Evolutionary conservation across 2,113 vertebrate genomes (phyloP).

Genomic region (Xiphophorus hellerii): DNA sequence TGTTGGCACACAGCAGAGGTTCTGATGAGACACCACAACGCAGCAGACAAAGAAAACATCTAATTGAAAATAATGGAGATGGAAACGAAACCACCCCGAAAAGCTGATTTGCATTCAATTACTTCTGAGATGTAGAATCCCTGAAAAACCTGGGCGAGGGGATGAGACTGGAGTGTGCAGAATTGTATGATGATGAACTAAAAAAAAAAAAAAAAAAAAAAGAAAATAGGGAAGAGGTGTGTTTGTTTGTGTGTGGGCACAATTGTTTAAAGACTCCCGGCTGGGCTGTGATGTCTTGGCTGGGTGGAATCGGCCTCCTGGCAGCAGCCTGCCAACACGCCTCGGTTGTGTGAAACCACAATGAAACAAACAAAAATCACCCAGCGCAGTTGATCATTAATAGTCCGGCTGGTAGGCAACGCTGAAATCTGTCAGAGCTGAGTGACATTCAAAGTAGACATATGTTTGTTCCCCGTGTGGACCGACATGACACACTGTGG

Average conservation of each 20-base stretch:
- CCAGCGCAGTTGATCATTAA: slow-evolving; percentile 17
- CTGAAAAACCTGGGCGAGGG: background rate
- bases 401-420: slow-evolving; percentile 15
- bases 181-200: background rate
- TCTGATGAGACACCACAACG: background rate
- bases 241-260: slow-evolving; percentile 41
- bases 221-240: background rate
- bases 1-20: background rate
- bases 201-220: too few species aligned
- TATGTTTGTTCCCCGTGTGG: background rate
- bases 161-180: background rate
- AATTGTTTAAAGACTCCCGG: slow-evolving; percentile 40
- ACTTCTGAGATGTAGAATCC: slow-evolving; percentile 10
- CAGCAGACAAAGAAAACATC: background rate
- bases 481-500: background rate
- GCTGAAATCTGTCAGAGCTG: background rate
- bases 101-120: background rate
- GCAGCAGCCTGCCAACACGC: slow-evolving; percentile 24
- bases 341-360: slow-evolving; percentile 26
- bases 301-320: slow-evolving; percentile 16
- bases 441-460: slow-evolving; percentile 8
- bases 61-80: background rate
- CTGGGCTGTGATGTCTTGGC: slow-evolving; percentile 26
- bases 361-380: slow-evolving; percentile 16
- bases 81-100: background rate